A percentile compares a stretch with the other conserved stretches of the same genome.
Conservation (phyloP, 2,797 vertebrate species). For the Avahi laniger region DNA sequence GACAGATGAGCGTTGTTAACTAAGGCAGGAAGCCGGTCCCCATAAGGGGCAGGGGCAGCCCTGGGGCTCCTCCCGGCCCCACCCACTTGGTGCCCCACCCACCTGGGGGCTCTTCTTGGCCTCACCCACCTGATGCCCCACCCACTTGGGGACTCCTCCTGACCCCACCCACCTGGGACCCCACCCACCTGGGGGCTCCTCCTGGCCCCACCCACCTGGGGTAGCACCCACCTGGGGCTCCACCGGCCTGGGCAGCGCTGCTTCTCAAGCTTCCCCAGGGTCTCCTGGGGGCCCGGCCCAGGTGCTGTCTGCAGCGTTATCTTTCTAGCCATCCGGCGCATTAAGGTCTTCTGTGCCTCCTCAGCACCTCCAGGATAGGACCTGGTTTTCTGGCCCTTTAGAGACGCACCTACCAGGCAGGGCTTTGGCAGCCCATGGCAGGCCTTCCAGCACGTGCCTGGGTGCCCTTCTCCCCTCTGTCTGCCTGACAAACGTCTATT, state of each 20-base stretch:
- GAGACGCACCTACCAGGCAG: background rate
- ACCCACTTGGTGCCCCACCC: background rate
- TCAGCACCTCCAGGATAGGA: background rate
- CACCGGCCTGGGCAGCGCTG: no score
- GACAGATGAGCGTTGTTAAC: background rate
- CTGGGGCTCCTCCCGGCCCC: background rate
- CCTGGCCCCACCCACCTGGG: background rate
- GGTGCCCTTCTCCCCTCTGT: background rate
- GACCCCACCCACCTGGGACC: background rate
- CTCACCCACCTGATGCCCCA: background rate
- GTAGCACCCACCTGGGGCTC: background rate
- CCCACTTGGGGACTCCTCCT: background rate
- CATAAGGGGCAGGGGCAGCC: background rate
- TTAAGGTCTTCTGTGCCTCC: background rate
- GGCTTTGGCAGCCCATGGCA: background rate
- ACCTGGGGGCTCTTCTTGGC: background rate
- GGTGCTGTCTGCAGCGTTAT: background rate
- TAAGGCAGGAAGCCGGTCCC: background rate
- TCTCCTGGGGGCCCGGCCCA: background rate
- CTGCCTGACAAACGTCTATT: background rate
- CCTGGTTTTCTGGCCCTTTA: background rate
- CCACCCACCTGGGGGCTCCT: no score
- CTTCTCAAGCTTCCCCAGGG: background rate
- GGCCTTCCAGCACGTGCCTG: background rate
- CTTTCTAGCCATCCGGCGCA: background rate